Percentiles rank a stretch among this genome's conserved stretches.
Evolutionary conservation across 2,888 invertebrate genomes (phyloP).

Genomic region (Frankliniella fusca): DNA sequence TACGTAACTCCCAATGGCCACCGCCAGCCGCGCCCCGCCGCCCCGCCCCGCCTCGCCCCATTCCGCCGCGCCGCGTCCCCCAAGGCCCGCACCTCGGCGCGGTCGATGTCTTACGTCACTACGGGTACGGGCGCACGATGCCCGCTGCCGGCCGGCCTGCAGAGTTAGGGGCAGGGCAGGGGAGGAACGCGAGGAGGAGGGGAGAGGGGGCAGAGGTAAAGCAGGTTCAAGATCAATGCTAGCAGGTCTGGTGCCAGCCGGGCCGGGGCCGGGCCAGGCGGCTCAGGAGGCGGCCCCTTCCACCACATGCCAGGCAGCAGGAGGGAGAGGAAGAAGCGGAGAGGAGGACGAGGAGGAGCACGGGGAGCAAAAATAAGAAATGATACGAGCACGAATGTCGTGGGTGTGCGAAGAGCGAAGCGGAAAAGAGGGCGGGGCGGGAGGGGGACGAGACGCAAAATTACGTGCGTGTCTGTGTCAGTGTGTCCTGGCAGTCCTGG

Average conservation of each 20-base stretch:
- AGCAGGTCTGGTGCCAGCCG: background rate
- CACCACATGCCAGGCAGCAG: background rate
- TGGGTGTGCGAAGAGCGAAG: background rate
- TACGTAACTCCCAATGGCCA: background rate
- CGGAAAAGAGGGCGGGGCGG: background rate
- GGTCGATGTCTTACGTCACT: conserved; percentile 11
- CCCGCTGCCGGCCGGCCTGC: background rate
- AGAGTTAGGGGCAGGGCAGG: background rate
- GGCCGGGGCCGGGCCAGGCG: background rate
- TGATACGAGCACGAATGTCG: too few species aligned
- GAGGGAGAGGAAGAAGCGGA: background rate
- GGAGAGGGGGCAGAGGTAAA: background rate
- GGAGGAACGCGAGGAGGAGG: conserved; percentile 5
- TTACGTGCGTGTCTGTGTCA: conserved; percentile 4
- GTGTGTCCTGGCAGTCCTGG: background rate
- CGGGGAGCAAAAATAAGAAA: too few species aligned
- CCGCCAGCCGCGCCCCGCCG: background rate
- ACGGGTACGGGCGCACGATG: background rate
- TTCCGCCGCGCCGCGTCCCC: background rate
- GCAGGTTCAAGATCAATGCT: conserved; percentile 17
- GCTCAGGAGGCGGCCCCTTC: background rate
- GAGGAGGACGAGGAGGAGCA: background rate
- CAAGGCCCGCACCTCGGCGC: background rate
- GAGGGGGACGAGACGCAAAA: background rate
- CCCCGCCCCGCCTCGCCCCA: background rate